These are phyloP conservation scores for Drosophila sechellia DNA, from an alignment of 1,140 invertebrate species.

Conservation along the genomic window DNA sequence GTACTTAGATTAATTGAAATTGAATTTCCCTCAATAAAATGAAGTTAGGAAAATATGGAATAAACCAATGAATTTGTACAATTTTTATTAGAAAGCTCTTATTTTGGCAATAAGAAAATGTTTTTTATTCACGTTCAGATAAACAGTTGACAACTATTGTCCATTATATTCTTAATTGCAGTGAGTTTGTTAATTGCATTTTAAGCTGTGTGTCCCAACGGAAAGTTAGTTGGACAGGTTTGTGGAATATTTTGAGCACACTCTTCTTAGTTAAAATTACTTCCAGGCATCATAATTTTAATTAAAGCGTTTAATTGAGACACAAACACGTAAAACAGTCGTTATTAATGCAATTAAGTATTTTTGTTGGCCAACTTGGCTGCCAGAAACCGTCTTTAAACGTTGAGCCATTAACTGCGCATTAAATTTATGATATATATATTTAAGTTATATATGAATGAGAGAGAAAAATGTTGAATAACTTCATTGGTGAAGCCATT, in stretches of 20 bases:
- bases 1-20: not conserved
- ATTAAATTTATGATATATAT: conserved; percentile 33
- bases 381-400: conserved; percentile 28
- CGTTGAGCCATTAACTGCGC: conserved; percentile 42
- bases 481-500: conserved; percentile 41
- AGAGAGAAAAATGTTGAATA: conserved; percentile 17
- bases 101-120: too few species aligned
- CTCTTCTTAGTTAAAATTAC: conserved; percentile 28
- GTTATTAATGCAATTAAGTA: conserved; percentile 54
- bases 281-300: conserved; percentile 48
- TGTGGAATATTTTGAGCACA: conserved; percentile 14
- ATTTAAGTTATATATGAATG: conserved; percentile 1
- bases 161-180: not conserved
- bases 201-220: conserved; percentile 1
- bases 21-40: not conserved
- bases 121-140: too few species aligned
- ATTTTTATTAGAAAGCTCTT: too few species aligned
- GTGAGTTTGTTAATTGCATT: not conserved
- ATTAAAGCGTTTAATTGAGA: conserved; percentile 55
- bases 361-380: conserved; percentile 34
- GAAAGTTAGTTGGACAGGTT: conserved; percentile 10
- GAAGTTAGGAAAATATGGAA: too few species aligned
- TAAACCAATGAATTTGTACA: too few species aligned
- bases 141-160: too few species aligned
- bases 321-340: conserved; percentile 62